phyloP scores from a whole-genome alignment of 2,797 vertebrate genomes.

The Capromys pilorides region DNA sequence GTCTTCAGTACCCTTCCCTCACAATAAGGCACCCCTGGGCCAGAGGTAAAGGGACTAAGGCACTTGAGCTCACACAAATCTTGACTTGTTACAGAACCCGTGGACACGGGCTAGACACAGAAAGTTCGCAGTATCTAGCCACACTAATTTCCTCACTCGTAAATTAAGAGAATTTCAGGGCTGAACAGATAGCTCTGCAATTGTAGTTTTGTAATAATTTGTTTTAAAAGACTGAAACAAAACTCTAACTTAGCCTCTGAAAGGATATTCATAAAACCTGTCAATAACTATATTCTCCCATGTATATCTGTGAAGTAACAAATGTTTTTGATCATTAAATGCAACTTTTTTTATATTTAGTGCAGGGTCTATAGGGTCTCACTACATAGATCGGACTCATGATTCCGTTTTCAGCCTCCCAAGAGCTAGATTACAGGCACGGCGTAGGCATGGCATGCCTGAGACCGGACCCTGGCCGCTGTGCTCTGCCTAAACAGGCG shows the following conservation, averaged over 20 bases:
- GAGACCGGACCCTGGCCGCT: too few relatives aligned
- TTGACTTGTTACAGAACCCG: background rate
- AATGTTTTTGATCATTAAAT: slow-evolving; percentile 28
- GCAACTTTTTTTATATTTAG: background rate
- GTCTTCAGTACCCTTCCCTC: background rate
- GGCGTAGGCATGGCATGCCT: too few relatives aligned
- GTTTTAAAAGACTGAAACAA: slow-evolving; percentile 26
- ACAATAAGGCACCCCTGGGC: background rate
- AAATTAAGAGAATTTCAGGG: slow-evolving; percentile 28
- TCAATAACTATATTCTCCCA: slow-evolving; percentile 21
- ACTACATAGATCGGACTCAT: too few relatives aligned
- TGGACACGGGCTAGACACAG: background rate
- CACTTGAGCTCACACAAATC: background rate
- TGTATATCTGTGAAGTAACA: background rate
- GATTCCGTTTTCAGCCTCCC: too few relatives aligned
- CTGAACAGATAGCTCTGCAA: background rate
- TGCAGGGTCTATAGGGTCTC: too few relatives aligned
- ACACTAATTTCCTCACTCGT: background rate
- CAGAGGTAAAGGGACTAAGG: background rate
- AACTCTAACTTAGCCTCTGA: background rate
- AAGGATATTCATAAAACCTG: slow-evolving; percentile 26
- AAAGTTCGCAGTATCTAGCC: background rate
- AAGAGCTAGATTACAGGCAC: too few relatives aligned
- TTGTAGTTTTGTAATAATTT: slow-evolving; percentile 26
- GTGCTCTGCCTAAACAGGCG: background rate